These are phyloP conservation scores for Menidia menidia DNA, from an alignment of 2,797 vertebrate species.

Conservation along the genomic window DNA sequence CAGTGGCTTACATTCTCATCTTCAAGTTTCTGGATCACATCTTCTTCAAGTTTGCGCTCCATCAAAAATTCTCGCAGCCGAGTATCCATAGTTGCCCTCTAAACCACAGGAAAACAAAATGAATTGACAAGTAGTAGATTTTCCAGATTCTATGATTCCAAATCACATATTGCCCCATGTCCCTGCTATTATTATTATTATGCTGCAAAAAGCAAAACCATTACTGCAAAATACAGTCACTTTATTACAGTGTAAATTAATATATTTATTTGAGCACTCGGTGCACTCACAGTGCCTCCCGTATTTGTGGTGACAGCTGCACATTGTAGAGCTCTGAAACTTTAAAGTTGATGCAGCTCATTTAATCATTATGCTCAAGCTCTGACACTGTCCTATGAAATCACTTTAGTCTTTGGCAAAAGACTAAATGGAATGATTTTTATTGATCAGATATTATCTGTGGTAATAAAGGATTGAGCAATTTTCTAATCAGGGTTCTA, in stretches of 20 bases:
- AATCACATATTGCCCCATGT: too few relatives aligned
- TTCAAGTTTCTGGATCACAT: background rate
- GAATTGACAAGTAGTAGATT: too few relatives aligned
- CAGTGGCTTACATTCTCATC: background rate
- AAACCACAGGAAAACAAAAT: too few relatives aligned
- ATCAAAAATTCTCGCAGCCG: background rate
- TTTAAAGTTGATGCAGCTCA: background rate
- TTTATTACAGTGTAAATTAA: too few relatives aligned
- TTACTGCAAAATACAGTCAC: too few relatives aligned
- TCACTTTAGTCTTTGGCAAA: background rate
- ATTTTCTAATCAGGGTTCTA: background rate
- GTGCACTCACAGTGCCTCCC: background rate
- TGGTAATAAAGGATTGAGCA: background rate
- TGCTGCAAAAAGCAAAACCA: too few relatives aligned
- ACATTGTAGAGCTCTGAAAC: background rate
- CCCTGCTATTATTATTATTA: too few relatives aligned
- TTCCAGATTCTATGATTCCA: too few relatives aligned
- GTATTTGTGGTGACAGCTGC: background rate
- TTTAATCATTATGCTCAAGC: background rate
- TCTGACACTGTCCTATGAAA: background rate
- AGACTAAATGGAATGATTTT: background rate
- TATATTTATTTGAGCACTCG: too few relatives aligned
- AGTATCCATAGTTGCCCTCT: background rate
- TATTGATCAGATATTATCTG: background rate
- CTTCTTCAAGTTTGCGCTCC: background rate